A percentile compares a stretch with the other conserved stretches of the same genome.
These are phyloP conservation scores for Bathynomus jamesi DNA, from an alignment of 1,140 invertebrate genomes.

Conservation along the genomic window DNA sequence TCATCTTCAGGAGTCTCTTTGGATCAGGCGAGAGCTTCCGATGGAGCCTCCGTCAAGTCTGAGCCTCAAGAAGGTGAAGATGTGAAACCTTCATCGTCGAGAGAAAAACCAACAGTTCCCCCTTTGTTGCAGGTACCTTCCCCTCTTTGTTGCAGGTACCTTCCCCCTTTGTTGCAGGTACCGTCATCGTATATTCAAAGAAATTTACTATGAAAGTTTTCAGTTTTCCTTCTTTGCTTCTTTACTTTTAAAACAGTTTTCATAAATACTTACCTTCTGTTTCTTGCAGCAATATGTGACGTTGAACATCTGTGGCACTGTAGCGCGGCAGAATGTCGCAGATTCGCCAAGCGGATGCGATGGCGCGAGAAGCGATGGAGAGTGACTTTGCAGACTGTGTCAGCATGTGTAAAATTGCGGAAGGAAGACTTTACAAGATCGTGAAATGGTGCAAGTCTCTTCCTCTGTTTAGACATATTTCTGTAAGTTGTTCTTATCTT, in stretches of 20 bases:
- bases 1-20: constrained; percentile 22
- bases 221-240: background rate
- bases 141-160: background rate
- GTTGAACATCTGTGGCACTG: constrained; percentile 90
- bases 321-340: constrained; percentile 51
- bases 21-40: constrained; percentile 20
- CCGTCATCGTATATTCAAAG: no score
- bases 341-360: constrained; percentile 47
- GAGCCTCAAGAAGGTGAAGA: constrained; percentile 46
- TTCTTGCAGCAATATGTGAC: constrained; percentile 76
- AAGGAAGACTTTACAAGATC: constrained; percentile 91
- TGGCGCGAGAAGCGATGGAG: constrained; percentile 37
- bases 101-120: constrained; percentile 45
- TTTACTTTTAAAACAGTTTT: background rate
- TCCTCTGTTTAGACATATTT: constrained; percentile 92
- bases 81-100: constrained; percentile 37
- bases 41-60: constrained; percentile 42
- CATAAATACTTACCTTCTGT: background rate
- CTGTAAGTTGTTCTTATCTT: constrained; percentile 54
- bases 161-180: background rate
- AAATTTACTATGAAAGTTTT: no score
- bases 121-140: constrained; percentile 50
- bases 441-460: constrained; percentile 97
- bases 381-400: constrained; percentile 68
- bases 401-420: constrained; percentile 83